Evolutionary conservation across 2,797 vertebrate species (phyloP), one percentile per base, ranked within the genome.

Genomic region (Malacoctenus gilli): DNA sequence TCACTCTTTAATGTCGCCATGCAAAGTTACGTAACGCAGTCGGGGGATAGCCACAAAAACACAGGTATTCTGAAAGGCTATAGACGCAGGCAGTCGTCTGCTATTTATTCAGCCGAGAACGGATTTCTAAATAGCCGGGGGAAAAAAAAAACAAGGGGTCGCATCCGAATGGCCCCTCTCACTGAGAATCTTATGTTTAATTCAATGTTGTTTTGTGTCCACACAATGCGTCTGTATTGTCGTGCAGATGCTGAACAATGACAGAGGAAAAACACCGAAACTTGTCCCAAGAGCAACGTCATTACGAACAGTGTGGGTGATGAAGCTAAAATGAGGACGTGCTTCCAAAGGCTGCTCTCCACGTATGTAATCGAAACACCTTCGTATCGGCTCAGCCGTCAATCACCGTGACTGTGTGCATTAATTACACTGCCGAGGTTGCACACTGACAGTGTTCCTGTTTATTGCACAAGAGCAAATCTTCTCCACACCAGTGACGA

Each of bases 161-260:
- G 68, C 49, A 61, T 71, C 56, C 59, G 36, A 34, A n/a, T 38
- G 38, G 37, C 47, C n/a, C 49, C 39, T 47, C 43, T 55, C 20
- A 19, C 63, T 46, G 52, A 57, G 35, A 75, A 44, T 30, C 54
- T 53, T 18, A 52, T 76, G 72, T 79, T 84, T 82, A 71, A 79
- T 69, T 80, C 75, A 81, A 52, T 58, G 63, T 38, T 69, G 44
- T 59, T 73, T 81, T 47, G 40, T 54, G 10, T 18, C 18, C 10
- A 19, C 32, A 46, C 38, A 72, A 44, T 54, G 59, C 31, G 37
- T 61, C 65, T 60, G 43, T 58, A 21, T 55, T 51, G 31, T 25
- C 61, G 22, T 32, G 39, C 25, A 34, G 38, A 66, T 60, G 14
- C 66, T 16, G 53, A 62, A 40, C 14, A 5, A 8, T 28, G 13